Evolutionary conservation across 2,113 vertebrate genomes (phyloP).

Genomic region (Atractosteus spatula): DNA sequence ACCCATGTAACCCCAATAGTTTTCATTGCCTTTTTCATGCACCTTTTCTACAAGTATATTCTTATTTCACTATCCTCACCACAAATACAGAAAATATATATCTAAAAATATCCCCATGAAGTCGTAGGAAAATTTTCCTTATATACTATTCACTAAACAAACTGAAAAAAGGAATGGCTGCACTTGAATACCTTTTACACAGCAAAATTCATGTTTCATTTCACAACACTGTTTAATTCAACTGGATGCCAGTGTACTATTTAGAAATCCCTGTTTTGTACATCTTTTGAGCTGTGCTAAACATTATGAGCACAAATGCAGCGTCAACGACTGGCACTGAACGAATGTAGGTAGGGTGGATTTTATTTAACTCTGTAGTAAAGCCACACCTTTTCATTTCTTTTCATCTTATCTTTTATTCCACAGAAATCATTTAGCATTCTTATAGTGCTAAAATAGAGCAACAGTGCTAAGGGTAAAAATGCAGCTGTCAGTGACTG

Average conservation of each 20-base stretch:
- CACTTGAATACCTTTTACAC: neutral
- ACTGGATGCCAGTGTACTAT: neutral
- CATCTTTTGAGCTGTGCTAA: neutral
- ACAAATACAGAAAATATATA: too few relatives aligned
- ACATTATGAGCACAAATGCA: neutral
- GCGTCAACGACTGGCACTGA: neutral
- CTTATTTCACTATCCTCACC: too few relatives aligned
- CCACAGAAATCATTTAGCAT: neutral
- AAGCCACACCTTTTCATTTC: neutral
- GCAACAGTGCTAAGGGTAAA: neutral
- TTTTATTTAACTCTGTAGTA: conserved; percentile 2
- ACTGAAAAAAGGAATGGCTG: neutral
- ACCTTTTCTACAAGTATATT: too few relatives aligned
- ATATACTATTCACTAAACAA: neutral
- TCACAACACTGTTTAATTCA: neutral
- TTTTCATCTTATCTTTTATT: neutral
- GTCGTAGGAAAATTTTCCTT: neutral
- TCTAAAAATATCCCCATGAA: too few relatives aligned
- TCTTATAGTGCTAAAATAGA: neutral
- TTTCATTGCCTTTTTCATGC: too few relatives aligned
- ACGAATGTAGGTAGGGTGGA: neutral
- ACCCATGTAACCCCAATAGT: neutral
- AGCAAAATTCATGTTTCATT: neutral
- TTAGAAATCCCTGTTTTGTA: neutral
- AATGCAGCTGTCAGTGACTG: neutral